Evolutionary conservation across 37 sponge, comb jelly and placozoan genomes (phyloP).

Genomic region (Dysidea cf. avara): DNA sequence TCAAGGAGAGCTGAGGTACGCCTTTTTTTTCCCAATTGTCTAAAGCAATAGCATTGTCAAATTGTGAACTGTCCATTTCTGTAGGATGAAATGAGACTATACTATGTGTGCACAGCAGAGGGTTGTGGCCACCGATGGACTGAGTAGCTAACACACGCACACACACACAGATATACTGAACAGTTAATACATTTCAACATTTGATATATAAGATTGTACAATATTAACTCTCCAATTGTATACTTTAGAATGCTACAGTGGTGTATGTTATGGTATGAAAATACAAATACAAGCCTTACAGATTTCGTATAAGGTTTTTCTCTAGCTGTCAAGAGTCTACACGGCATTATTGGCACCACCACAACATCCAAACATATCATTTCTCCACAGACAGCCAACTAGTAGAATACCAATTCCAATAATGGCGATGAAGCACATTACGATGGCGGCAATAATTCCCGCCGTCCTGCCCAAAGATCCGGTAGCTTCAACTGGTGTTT

Average conservation of each 20-base stretch:
- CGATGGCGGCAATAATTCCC: constrained; percentile 57
- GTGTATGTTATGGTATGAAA: neutral
- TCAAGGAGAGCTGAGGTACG: constrained; percentile 83
- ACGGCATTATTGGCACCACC: neutral
- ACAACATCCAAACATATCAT: constrained; percentile 34
- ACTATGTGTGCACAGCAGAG: constrained; percentile 94
- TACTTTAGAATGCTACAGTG: too few relatives aligned
- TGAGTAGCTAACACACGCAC: constrained; percentile 46
- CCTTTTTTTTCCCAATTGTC: neutral
- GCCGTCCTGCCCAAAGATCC: constrained; percentile 50
- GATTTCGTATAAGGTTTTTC: neutral
- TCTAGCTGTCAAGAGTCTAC: neutral
- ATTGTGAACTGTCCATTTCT: neutral
- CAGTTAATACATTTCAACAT: neutral
- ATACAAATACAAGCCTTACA: neutral
- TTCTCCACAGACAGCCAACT: constrained; percentile 60
- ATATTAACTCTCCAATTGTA: too few relatives aligned
- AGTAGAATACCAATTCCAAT: constrained; percentile 42
- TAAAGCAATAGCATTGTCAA: neutral
- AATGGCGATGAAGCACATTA: constrained; percentile 33
- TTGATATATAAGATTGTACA: too few relatives aligned
- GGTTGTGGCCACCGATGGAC: constrained; percentile 97
- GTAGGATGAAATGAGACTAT: constrained; percentile 94
- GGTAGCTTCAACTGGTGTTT: constrained; percentile 20
- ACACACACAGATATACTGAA: constrained; percentile 6